These are phyloP conservation scores for Chymomyza procnemis DNA, from an alignment of 2,888 invertebrate genomes.

Conservation along the genomic window DNA sequence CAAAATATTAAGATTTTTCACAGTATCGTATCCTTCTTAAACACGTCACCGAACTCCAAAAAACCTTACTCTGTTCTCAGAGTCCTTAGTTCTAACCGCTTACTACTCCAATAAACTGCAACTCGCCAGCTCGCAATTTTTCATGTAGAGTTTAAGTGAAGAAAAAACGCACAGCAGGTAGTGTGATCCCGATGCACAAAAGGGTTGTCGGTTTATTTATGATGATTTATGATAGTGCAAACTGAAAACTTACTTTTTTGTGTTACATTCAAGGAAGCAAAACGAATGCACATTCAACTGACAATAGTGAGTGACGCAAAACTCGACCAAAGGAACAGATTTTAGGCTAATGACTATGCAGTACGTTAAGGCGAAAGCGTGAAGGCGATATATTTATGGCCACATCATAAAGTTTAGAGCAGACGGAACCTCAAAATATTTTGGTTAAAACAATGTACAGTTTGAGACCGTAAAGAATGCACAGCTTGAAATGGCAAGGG, in stretches of 20 bases:
- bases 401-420: slow-evolving; percentile 62
- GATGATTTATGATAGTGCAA: slow-evolving; percentile 53
- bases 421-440: slow-evolving; percentile 73
- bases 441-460: slow-evolving; percentile 56
- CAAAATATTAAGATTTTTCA: no score
- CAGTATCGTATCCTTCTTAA: no score
- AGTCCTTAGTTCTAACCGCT: no score
- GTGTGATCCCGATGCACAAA: slow-evolving; percentile 15
- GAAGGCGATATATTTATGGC: slow-evolving; percentile 61
- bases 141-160: background rate
- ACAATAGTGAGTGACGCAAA: slow-evolving; percentile 50
- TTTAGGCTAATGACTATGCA: slow-evolving; percentile 32
- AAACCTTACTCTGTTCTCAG: no score
- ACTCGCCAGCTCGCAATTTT: background rate
- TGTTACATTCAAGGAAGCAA: slow-evolving; percentile 26
- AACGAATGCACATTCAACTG: slow-evolving; percentile 13
- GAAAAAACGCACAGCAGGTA: slow-evolving; percentile 6
- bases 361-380: slow-evolving; percentile 46
- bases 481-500: slow-evolving; percentile 42
- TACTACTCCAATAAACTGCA: no score
- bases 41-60: no score
- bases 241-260: slow-evolving; percentile 19
- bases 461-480: slow-evolving; percentile 37
- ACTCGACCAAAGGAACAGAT: slow-evolving; percentile 22
- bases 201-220: slow-evolving; percentile 41